Conservation (phyloP, 2,888 invertebrate species). For the Timandra comae region DNA sequence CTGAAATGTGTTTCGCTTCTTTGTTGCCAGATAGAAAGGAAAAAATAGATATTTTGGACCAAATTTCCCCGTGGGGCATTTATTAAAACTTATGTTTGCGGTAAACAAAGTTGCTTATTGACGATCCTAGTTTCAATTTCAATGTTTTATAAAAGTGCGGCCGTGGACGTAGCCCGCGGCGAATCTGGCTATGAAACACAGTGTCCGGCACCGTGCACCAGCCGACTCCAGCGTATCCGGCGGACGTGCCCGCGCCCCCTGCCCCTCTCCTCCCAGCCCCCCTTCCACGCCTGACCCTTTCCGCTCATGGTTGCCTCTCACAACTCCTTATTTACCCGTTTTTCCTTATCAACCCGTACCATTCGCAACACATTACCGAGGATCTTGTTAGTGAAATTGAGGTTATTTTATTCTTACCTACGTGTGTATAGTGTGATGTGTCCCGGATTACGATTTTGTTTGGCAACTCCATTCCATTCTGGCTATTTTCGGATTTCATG, state of each 20-base stretch:
- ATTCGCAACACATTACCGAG: slow-evolving; percentile 64
- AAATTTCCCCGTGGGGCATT: slow-evolving; percentile 12
- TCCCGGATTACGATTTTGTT: slow-evolving; percentile 41
- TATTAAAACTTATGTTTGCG: slow-evolving; percentile 26
- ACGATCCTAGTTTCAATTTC: slow-evolving; percentile 27
- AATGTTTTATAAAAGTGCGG: slow-evolving; percentile 45
- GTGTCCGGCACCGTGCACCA: slow-evolving; percentile 29
- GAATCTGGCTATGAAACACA: slow-evolving; percentile 34
- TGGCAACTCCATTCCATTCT: slow-evolving; percentile 38
- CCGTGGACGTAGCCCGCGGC: slow-evolving; percentile 17
- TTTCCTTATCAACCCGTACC: slow-evolving; percentile 69
- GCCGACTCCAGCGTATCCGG: slow-evolving; percentile 44
- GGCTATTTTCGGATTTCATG: slow-evolving; percentile 38
- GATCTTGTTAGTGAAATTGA: slow-evolving; percentile 56
- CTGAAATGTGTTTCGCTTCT: no score
- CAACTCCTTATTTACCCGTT: slow-evolving; percentile 69
- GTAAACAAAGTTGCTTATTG: slow-evolving; percentile 25
- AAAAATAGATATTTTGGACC: no score
- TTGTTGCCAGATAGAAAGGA: no score
- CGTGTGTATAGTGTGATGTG: slow-evolving; percentile 32
- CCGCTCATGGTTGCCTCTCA: slow-evolving; percentile 39
- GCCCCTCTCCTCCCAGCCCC: slow-evolving; percentile 23
- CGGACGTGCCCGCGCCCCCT: slow-evolving; percentile 35
- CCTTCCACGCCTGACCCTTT: slow-evolving; percentile 41
- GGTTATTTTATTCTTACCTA: slow-evolving; percentile 41